These are phyloP conservation scores for Onychomys leucogaster DNA, from an alignment of 2,797 vertebrate genomes.

Conservation along the genomic window DNA sequence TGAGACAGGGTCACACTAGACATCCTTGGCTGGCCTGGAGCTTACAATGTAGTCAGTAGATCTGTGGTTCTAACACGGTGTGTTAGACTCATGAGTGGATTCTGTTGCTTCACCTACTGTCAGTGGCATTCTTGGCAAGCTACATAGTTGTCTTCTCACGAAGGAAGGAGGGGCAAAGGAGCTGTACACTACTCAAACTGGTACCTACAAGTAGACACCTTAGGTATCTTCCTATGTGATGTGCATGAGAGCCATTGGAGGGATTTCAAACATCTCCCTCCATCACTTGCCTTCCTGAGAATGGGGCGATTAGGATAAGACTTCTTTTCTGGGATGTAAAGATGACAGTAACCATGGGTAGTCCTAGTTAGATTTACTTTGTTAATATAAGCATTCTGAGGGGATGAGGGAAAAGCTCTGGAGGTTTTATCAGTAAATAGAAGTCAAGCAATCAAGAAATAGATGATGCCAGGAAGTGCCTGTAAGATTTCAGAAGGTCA, in stretches of 20 bases:
- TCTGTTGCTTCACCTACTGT: background rate
- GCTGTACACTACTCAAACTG: background rate
- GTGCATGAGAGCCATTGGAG: background rate
- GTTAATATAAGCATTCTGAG: background rate
- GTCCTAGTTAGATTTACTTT: background rate
- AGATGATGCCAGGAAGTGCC: background rate
- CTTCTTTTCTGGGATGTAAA: background rate
- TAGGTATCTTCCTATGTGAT: background rate
- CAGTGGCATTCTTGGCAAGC: background rate
- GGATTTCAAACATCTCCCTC: background rate
- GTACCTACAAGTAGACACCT: background rate
- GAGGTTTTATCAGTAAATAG: background rate
- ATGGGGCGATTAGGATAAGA: background rate
- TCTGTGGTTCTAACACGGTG: background rate
- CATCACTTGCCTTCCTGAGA: background rate
- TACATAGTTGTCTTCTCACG: background rate
- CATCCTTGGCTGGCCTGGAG: background rate
- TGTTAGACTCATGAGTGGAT: background rate
- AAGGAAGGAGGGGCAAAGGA: background rate
- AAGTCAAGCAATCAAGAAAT: background rate
- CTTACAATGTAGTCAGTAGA: background rate
- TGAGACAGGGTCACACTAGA: background rate
- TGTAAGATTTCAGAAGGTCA: background rate
- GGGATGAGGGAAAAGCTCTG: background rate
- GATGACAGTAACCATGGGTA: background rate